These are phyloP conservation scores for Sapajus apella DNA, from an alignment of 2,113 vertebrate species.

Conservation along the genomic window DNA sequence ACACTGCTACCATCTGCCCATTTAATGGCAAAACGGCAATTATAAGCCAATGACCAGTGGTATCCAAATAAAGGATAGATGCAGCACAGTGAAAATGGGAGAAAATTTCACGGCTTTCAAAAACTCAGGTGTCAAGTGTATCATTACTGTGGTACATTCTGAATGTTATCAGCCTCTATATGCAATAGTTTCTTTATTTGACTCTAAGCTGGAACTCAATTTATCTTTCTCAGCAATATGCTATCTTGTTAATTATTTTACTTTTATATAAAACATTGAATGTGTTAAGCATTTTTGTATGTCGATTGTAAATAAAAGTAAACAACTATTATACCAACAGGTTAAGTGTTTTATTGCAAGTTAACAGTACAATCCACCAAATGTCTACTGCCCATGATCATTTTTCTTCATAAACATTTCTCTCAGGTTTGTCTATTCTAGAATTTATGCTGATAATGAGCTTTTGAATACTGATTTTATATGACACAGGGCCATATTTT, in stretches of 20 bases:
- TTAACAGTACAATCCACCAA: not conserved
- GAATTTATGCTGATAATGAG: slow-evolving; percentile 45
- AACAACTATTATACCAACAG: not conserved
- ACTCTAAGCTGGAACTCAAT: not conserved
- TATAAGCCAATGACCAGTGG: not conserved
- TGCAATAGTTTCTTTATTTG: not conserved
- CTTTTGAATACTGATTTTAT: slow-evolving; percentile 14
- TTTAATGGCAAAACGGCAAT: not conserved
- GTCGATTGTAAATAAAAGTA: not conserved
- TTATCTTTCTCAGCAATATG: slow-evolving; percentile 13
- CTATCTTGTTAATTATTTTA: slow-evolving; percentile 42
- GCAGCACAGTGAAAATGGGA: not conserved
- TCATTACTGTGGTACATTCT: not conserved
- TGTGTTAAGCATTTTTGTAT: not conserved
- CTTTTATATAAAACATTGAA: not conserved
- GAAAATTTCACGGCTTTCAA: not conserved
- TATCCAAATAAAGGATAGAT: not conserved
- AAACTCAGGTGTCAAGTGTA: slow-evolving; percentile 1
- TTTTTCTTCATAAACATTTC: slow-evolving; percentile 28
- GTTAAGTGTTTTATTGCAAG: not conserved
- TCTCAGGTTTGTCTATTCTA: slow-evolving; percentile 1
- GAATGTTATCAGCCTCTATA: not conserved
- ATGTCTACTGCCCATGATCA: not conserved
- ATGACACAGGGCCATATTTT: slow-evolving; percentile 22
- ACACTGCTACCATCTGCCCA: not conserved